Base-by-base conservation (phyloP, 2,113 vertebrate genomes). In the Muntiacus muntjak region DNA sequence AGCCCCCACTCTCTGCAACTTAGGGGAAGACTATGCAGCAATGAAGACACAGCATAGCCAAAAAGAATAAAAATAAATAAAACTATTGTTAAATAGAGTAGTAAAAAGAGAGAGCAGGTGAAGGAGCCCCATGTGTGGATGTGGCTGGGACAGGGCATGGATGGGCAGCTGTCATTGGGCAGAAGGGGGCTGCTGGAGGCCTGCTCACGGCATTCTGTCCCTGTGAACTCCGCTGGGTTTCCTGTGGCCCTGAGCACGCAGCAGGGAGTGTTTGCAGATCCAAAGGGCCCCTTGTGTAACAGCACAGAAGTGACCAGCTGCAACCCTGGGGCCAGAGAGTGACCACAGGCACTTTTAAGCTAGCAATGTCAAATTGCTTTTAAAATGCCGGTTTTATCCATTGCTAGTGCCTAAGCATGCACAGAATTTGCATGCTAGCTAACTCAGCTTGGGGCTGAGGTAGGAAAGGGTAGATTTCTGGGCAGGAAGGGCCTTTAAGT, bases 271-370 rank as follows among this genome's bases (percentile, higher is more conserved):
- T 95, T 76, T 92, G 36, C n/a, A 74, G 86, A 79, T 76, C 58
- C 71, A 84, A 91, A 95, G 45, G 76, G 55, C 45, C 23, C 40
- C 43, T 87, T 78, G 78, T 58, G 8, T 52, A 92, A 79, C 4
- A 89, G 84, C 36, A 94, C 94, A 90, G 79, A 94, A 33, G 57
- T 91, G 17, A 26, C 33, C 85, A 94, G 3, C 10, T 83, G 26
- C 54, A 64, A n/a, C 11, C 14, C 4, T 7, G 76, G 26, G 19
- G n/a, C n/a, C 57, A 95, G 47, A 57, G 89, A 90, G 36, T 57
- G 30, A 9, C 19, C 25, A 19, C 0, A 1, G 19, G 8, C 36
- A 14, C 28, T 88, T 57, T 74, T 64, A 54, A 92, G 71, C 57
- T 26, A 40, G 33, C 50, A 87, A 84, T 74, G 43, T n/a, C 28